Conservation (phyloP, 30 jellyfish, hydroid and myxozoan species). For the Chrysaora quinquecirrha region DNA sequence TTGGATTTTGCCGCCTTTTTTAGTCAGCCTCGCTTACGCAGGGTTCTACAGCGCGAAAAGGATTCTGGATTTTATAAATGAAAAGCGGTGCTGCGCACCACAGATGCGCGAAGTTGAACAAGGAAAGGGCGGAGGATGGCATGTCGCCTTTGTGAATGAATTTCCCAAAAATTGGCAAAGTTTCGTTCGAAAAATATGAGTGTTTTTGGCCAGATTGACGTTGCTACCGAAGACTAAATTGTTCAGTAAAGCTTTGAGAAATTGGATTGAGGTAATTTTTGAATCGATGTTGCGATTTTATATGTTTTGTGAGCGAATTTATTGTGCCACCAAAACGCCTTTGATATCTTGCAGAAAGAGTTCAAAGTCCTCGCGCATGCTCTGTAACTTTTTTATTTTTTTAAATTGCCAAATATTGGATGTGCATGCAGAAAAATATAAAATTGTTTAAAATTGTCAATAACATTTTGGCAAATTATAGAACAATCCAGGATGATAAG, state of each 20-base stretch:
- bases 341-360: slow-evolving; percentile 21
- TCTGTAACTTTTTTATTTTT: not conserved
- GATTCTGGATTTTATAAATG: not conserved
- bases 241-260: slow-evolving; percentile 51
- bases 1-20: too few species aligned
- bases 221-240: slow-evolving; percentile 46
- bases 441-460: not conserved
- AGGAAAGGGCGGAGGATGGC: not conserved
- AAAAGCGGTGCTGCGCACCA: not conserved
- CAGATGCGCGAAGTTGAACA: not conserved
- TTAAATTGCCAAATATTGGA: slow-evolving; percentile 9
- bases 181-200: slow-evolving; percentile 35
- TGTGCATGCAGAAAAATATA: not conserved
- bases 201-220: slow-evolving; percentile 18
- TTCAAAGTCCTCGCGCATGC: slow-evolving; percentile 79
- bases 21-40: too few species aligned
- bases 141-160: slow-evolving; percentile 34
- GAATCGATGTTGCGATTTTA: slow-evolving; percentile 70
- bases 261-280: slow-evolving; percentile 71
- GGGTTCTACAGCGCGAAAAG: not conserved
- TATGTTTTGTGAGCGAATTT: slow-evolving; percentile 70
- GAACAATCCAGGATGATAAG: too few species aligned
- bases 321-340: not conserved
- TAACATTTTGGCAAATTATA: too few species aligned
- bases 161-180: slow-evolving; percentile 8